Percentiles rank a stretch among this genome's conserved stretches.
phyloP scores from a whole-genome alignment of 1,140 invertebrate species.

The Solenopsis fugax region DNA sequence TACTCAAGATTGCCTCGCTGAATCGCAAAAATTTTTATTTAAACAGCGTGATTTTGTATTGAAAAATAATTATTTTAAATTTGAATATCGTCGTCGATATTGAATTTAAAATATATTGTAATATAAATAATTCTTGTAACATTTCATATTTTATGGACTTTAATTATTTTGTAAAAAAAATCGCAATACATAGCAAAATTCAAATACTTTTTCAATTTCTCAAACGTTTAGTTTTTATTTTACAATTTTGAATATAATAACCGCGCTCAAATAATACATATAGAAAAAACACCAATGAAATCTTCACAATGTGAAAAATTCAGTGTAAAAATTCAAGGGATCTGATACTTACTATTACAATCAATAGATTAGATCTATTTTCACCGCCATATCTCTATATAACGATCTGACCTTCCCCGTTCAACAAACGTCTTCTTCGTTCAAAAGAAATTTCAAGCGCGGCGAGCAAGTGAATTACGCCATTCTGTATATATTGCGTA shows the following conservation, averaged over 20 bases:
- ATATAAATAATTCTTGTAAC: background rate
- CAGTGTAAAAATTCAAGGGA: background rate
- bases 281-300: background rate
- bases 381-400: slow-evolving; percentile 35
- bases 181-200: background rate
- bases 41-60: background rate
- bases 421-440: slow-evolving; percentile 46
- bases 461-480: slow-evolving; percentile 30
- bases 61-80: background rate
- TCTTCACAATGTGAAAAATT: background rate
- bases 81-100: background rate
- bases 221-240: background rate
- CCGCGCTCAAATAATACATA: background rate
- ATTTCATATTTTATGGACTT: background rate
- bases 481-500: slow-evolving; percentile 45
- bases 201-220: background rate
- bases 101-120: background rate
- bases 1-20: background rate
- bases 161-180: slow-evolving; percentile 12
- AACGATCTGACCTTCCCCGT: slow-evolving; percentile 29
- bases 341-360: background rate
- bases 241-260: background rate
- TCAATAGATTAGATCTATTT: slow-evolving; percentile 30
- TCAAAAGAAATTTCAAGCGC: slow-evolving; percentile 55
- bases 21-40: slow-evolving; percentile 9